Conservation (phyloP, 2,113 vertebrate species). For the Pteropus alecto region DNA sequence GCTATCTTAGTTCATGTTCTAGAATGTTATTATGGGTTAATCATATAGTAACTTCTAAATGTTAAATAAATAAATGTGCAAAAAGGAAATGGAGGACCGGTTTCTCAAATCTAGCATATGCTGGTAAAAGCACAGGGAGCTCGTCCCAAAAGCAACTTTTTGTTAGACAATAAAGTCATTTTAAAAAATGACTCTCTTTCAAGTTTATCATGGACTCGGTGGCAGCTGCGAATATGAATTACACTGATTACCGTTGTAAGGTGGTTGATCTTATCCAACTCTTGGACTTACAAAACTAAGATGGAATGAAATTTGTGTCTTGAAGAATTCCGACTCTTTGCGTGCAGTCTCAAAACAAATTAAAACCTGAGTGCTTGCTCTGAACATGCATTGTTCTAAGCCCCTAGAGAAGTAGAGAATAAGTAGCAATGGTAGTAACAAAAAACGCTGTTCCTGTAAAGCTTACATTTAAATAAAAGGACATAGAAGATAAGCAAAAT, state of each 20-base stretch:
- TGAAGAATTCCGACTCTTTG: not conserved
- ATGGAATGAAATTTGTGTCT: not conserved
- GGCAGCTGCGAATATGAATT: not conserved
- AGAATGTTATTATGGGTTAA: not conserved
- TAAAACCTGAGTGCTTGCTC: not conserved
- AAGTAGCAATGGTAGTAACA: not conserved
- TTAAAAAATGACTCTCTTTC: not conserved
- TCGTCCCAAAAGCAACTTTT: not conserved
- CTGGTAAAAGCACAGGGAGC: not conserved
- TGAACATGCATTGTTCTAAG: not conserved
- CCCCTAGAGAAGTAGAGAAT: not conserved
- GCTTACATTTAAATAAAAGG: not conserved
- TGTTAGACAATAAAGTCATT: not conserved
- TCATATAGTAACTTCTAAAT: not conserved
- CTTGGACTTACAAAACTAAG: not conserved
- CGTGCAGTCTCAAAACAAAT: not conserved
- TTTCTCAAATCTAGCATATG: conserved; percentile 12
- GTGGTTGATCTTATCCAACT: not conserved
- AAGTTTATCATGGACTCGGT: not conserved
- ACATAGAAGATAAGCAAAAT: not conserved
- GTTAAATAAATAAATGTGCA: conserved; percentile 37
- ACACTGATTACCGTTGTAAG: not conserved
- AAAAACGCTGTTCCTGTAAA: not conserved
- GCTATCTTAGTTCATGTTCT: conserved; percentile 34
- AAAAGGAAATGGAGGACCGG: not conserved